Base-by-base conservation (phyloP, 2,888 invertebrate genomes). In the Chymomyza procnemis region DNA sequence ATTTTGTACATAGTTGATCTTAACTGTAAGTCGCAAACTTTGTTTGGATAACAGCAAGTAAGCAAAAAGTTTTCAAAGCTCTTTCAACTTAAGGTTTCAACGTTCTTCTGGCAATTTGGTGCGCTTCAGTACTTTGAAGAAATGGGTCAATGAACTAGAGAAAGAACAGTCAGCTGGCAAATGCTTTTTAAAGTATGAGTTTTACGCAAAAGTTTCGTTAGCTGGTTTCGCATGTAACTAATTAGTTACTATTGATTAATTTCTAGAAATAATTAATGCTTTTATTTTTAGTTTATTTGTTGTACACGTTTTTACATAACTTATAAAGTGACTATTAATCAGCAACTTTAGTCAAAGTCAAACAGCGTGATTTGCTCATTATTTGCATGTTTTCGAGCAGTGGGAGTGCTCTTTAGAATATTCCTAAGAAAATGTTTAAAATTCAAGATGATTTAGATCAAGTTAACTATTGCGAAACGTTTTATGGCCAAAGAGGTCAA, bases 71-170 rank as follows among this genome's bases (percentile, higher is more conserved):
- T 41, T 41, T 5, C 4, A 41, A 41, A 41, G 34, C 34, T 41
- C 34, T 41, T 41, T 41, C 34, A 41, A 41, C 34, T 12, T 12
- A 12, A 41, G 3, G 12, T 41, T 12, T 41, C 34, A 12, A 41
- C 34, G 9, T 64, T 59, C 52, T 48, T 63, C 19, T 46, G 52
- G 60, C 76, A 66, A 59, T 48, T 60, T 14, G 52, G 60, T 54
- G 64, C 62, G 62, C 47, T 59, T 61, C 61, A 47, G 64, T 58
- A 64, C 64, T 61, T 47, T 41, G 14, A 66, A 48, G 64, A 75
- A 74, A 76, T 77, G 74, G 75, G 75, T 76, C 75, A 77, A 54
- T 75, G 74, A 75, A 76, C 75, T 61, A 57, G 55, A 41, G 56
- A 59, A 64, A 65, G 26, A 12, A 41, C 1, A 12, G 34, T 2